These are phyloP conservation scores for Mellilla xanthometata DNA, from an alignment of 2,888 invertebrate genomes.

Conservation along the genomic window DNA sequence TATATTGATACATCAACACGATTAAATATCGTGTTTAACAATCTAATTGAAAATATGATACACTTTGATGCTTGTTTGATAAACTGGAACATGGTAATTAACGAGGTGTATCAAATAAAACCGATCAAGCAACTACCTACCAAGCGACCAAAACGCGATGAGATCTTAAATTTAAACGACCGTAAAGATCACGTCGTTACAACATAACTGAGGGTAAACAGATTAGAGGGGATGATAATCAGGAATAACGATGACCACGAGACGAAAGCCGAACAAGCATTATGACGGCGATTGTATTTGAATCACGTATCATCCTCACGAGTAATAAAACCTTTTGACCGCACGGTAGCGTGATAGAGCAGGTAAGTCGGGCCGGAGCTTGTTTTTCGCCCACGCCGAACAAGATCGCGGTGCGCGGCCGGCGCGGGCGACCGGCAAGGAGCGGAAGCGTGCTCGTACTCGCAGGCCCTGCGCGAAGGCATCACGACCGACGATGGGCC, in stretches of 20 bases:
- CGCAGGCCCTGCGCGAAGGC: slow-evolving; percentile 2
- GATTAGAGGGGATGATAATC: slow-evolving; percentile 10
- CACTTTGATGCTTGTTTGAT: no score
- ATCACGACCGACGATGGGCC: slow-evolving; percentile 9
- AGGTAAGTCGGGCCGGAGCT: slow-evolving; percentile 28
- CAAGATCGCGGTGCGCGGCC: slow-evolving; percentile 11
- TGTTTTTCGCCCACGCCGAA: slow-evolving; percentile 9
- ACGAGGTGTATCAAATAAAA: slow-evolving; percentile 1
- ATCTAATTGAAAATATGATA: no score
- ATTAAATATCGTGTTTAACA: no score
- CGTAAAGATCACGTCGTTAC: slow-evolving; percentile 39
- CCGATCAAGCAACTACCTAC: slow-evolving; percentile 4
- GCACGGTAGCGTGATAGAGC: slow-evolving; percentile 32
- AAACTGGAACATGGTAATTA: no score
- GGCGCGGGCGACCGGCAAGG: background rate
- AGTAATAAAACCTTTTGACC: background rate
- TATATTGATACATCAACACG: no score
- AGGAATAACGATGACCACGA: background rate
- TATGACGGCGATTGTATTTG: background rate
- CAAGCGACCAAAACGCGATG: background rate
- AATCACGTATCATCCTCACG: background rate
- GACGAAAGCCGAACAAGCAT: no score
- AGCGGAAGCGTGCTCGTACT: slow-evolving; percentile 6
- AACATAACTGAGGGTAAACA: slow-evolving; percentile 24
- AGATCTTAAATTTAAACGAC: slow-evolving; percentile 12